These are phyloP conservation scores for Sebastiscus albofasciatus DNA, from an alignment of 2,797 vertebrate species.

Conservation along the genomic window DNA sequence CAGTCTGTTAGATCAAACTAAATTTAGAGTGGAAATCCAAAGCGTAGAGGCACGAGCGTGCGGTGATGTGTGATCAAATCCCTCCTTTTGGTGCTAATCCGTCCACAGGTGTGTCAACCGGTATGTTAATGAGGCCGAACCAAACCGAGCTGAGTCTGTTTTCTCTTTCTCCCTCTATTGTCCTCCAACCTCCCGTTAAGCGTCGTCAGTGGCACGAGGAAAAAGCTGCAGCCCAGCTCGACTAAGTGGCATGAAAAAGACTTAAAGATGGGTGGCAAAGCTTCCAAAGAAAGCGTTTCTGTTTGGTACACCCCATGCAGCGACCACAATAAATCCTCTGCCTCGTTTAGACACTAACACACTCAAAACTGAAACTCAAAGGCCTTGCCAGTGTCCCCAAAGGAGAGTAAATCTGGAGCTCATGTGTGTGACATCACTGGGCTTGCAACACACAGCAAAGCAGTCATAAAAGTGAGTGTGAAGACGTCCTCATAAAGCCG, in stretches of 20 bases:
- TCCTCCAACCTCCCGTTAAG: neutral
- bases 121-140: neutral
- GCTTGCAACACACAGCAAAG: constrained; percentile 11
- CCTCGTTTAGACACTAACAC: neutral
- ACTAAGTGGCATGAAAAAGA: constrained; percentile 1
- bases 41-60: neutral
- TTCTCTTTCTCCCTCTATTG: neutral
- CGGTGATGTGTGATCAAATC: too few species aligned
- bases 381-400: constrained; percentile 3
- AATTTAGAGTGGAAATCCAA: neutral
- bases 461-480: neutral
- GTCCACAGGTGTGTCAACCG: neutral
- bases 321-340: constrained; percentile 24
- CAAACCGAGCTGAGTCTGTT: neutral
- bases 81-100: neutral
- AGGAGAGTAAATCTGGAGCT: constrained; percentile 14
- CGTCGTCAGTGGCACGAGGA: neutral
- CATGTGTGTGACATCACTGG: constrained; percentile 5
- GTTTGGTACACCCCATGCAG: neutral
- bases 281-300: constrained; percentile 31
- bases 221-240: constrained; percentile 1
- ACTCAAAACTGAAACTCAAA: constrained; percentile 4
- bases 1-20: neutral
- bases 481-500: neutral
- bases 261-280: constrained; percentile 18